Conservation (phyloP, 2,113 vertebrate species). For the Tamias sibiricus region DNA sequence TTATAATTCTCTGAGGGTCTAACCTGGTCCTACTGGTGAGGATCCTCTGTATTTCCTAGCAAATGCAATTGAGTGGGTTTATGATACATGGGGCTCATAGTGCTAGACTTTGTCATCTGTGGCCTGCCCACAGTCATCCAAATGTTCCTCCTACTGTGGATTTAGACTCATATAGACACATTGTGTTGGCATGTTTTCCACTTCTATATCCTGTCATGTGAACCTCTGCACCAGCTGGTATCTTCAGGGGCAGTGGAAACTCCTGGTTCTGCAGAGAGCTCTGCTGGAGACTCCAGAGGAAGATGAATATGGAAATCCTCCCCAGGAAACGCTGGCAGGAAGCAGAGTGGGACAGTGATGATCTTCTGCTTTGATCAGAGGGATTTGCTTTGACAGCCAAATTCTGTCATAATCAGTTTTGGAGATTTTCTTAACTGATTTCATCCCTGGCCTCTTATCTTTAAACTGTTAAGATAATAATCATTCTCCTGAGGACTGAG, state of each 20-base stretch:
- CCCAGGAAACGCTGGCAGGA: background rate
- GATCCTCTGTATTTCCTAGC: too few species aligned
- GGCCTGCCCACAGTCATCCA: background rate
- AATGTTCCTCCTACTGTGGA: background rate
- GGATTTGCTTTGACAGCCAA: background rate
- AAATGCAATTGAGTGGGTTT: too few species aligned
- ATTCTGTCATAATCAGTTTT: too few species aligned
- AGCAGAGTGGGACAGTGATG: too few species aligned
- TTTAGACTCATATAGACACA: too few species aligned
- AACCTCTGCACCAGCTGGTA: background rate
- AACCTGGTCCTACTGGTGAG: too few species aligned
- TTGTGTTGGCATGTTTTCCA: accelerated
- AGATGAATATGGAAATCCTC: background rate
- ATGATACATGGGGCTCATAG: background rate
- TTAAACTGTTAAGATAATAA: background rate
- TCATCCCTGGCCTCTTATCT: background rate
- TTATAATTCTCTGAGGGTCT: too few species aligned
- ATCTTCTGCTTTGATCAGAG: background rate
- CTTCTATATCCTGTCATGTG: background rate
- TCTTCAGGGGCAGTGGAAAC: background rate
- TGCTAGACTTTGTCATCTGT: background rate
- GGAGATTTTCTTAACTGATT: background rate
- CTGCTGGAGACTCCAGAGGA: background rate
- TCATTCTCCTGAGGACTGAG: background rate
- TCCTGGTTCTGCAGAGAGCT: constrained; percentile 43